Percentiles rank a stretch among this genome's conserved stretches.
Evolutionary conservation across 2,888 invertebrate species (phyloP).

Genomic region (Branchipolynoe longqiensis): DNA sequence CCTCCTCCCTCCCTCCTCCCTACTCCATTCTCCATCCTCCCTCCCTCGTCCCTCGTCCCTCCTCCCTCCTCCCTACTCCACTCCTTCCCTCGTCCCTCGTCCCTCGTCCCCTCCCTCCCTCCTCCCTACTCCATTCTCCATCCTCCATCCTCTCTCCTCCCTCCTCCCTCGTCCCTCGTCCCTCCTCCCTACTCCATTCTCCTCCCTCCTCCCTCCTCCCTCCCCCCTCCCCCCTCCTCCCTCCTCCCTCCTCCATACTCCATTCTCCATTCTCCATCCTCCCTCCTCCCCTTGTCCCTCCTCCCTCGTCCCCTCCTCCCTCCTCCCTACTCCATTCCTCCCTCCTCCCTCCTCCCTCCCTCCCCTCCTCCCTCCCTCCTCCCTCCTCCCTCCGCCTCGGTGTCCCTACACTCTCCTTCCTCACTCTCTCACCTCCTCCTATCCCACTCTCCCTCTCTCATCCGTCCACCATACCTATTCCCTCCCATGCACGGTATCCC

Average conservation of each 20-base stretch:
- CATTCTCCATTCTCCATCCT: neutral
- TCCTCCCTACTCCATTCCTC: neutral
- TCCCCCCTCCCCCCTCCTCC: neutral
- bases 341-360: conserved; percentile 7
- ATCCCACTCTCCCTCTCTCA: neutral
- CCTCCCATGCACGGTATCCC: too few relatives aligned
- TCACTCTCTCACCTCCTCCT: neutral
- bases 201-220: conserved; percentile 11
- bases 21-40: neutral
- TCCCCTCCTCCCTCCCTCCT: neutral
- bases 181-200: neutral
- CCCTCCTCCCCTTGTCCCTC: neutral
- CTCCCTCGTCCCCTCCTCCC: neutral
- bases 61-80: conserved; percentile 6
- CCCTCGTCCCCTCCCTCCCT: too few relatives aligned
- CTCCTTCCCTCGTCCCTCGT: too few relatives aligned
- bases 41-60: neutral
- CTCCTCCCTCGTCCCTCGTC: too few relatives aligned
- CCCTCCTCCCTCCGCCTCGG: neutral
- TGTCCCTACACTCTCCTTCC: neutral
- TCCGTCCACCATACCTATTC: neutral
- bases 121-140: neutral
- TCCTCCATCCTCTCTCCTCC: neutral
- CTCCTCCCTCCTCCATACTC: neutral
- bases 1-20: neutral